Base-by-base conservation (phyloP, 1,140 invertebrate species). In the Drosophila nasuta region DNA sequence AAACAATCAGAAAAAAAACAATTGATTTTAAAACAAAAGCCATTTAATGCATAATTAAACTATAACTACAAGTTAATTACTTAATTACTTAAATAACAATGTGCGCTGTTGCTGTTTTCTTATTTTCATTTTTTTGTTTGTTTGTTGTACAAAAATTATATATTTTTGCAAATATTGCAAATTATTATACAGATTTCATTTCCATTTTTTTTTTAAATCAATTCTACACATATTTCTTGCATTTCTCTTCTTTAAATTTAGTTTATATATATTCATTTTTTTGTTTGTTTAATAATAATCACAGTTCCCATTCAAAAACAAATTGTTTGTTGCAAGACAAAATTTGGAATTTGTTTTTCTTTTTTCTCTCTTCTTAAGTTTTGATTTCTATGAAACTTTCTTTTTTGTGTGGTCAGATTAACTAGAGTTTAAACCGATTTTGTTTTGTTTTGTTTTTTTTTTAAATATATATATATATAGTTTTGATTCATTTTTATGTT, bases 281-380 rank as follows among this genome's bases (percentile, higher is more conserved):
- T 49, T 67, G 7, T 75, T 66, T 58, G 17, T 79, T 70, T 69
- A 75, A 75, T 85, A 77, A 81, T 89, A 89, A 89, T 89, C 85
- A 89, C 85, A 89, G 85, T 89, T 85, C 78, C 85, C 75, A 89
- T 89, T 88, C 60, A 83, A 88, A 88, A 80, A 75, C 70, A 80
- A 86, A 76, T 73, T 65, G 54, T 76, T 79, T 70, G 10, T 43
- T 74, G 75, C 79, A 87, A 83, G 72, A 83, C 48, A 60, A 75
- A 88, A 86, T 89, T 89, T 89, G 75, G 85, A 81, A 89, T 83
- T 89, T 70, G 62, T 43, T 71, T 59, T 59, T 57, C 33, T 49
- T 60, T 51, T 41, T 78, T 62, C 38, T 73, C 48, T 70, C 38
- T 15, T 60, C 20, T 60, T 48, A 63, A 63, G 52, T 60, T 35